These are phyloP conservation scores for Etheostoma nigrum DNA, from an alignment of 2,797 vertebrate species.

Conservation along the genomic window DNA sequence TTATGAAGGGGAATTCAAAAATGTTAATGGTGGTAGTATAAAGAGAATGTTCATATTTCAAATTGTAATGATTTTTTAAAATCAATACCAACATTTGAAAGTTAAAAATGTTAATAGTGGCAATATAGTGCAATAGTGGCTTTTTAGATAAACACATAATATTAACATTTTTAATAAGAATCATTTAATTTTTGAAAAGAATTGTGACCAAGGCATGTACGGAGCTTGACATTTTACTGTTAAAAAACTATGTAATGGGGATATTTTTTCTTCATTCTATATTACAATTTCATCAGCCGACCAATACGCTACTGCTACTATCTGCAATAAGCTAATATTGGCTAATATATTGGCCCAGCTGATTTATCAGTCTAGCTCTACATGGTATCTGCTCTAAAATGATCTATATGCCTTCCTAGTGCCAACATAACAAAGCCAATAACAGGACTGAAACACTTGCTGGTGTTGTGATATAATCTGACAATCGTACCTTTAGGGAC, in stretches of 20 bases:
- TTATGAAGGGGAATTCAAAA: no score
- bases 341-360: background rate
- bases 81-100: background rate
- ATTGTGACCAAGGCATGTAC: background rate
- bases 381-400: background rate
- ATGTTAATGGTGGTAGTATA: no score
- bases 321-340: background rate
- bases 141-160: no score
- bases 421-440: background rate
- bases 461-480: background rate
- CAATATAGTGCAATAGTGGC: no score
- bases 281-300: background rate
- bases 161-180: no score
- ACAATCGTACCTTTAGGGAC: conserved; percentile 88
- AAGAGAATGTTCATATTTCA: no score
- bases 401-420: background rate
- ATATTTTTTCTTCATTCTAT: background rate
- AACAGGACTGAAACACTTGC: background rate
- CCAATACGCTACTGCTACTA: background rate
- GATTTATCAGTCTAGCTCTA: background rate
- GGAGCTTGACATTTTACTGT: background rate
- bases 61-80: background rate
- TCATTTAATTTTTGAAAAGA: no score
- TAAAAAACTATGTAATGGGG: background rate
- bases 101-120: background rate